A percentile compares a stretch with the other conserved stretches of the same genome.
These are phyloP conservation scores for Myopa tessellatipennis DNA, from an alignment of 2,888 invertebrate species.

Conservation along the genomic window DNA sequence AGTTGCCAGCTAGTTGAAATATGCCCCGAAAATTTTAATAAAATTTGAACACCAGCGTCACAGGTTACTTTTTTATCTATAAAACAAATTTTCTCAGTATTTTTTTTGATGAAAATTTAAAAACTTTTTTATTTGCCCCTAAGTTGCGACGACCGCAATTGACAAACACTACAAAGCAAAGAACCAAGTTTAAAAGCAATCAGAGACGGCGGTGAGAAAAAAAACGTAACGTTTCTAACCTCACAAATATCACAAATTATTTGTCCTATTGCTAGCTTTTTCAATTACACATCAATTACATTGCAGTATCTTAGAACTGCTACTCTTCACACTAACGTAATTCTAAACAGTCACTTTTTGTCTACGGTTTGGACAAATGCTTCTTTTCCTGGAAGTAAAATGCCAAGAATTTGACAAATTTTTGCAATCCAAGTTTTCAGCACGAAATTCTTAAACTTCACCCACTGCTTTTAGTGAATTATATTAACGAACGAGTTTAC, in stretches of 20 bases:
- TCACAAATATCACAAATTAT: slow-evolving; percentile 30
- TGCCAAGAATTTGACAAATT: slow-evolving; percentile 18
- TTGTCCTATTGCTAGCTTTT: slow-evolving; percentile 10
- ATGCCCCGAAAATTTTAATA: neutral
- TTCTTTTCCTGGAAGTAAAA: slow-evolving; percentile 22
- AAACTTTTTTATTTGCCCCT: slow-evolving; percentile 20
- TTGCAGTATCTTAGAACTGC: neutral
- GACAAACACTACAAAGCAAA: slow-evolving; percentile 15
- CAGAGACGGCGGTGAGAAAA: slow-evolving; percentile 17
- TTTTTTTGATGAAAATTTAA: neutral
- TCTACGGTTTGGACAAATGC: slow-evolving; percentile 3
- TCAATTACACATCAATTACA: neutral
- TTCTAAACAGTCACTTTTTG: neutral
- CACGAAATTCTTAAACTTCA: neutral
- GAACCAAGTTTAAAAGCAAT: neutral
- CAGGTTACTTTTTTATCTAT: neutral
- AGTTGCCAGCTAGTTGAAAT: neutral
- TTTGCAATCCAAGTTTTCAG: slow-evolving; percentile 13
- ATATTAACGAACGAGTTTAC: neutral
- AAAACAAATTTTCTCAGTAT: neutral
- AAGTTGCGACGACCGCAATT: slow-evolving; percentile 27
- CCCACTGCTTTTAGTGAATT: neutral
- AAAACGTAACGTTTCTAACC: slow-evolving; percentile 33
- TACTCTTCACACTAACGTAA: slow-evolving; percentile 28
- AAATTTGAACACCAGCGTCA: neutral